Evolutionary conservation across 2,797 vertebrate species (phyloP), one percentile per base, ranked within the genome.

Genomic region (Arremon aurantiirostris): DNA sequence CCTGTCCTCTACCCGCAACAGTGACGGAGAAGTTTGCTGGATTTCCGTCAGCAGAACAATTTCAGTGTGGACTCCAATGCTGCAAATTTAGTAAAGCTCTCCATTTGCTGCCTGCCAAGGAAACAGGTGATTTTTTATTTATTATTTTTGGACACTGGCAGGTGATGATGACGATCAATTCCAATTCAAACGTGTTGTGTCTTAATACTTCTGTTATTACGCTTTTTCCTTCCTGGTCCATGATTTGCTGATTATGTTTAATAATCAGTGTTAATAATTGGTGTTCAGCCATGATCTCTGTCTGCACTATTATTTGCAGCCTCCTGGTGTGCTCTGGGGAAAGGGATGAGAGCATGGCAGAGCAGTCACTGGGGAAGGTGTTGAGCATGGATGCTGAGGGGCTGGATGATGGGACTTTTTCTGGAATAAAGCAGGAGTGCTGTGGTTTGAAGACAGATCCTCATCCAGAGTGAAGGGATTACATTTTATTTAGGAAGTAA

Each of bases 1-100:
- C 89, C 90, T 50, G 82, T 95, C 81, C 76, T 92, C 90, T 95
- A 65, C 80, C 92, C 85, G 1, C 93, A 93, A 28, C 2, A 87
- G 73, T 92, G 94, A 90, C 4, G 56, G 84, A 94, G 83, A 80
- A 90, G 86, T 16, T 85, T 68, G 89, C 59, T 95, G 78, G 78
- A 57, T 92, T 95, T 95, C 90, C 89, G 75, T 93, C 89, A 92
- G 78, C 75, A 68, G 75, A 93, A 68, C 71, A 87, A 93, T 89
- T 23, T n/a, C 37, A 92, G 39, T 12, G 68, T 63, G 86, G 82
- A 76, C 86, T 91, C 76, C 8, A 7, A 46, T 71, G 84, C 81
- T 66, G 32, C 59, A 71, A 76, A 81, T 91, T 86, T 41, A 63
- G 53, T 69, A 47, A 82, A 78, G 37, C 23, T 92, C 68, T 82